phyloP scores from a whole-genome alignment of 2,113 vertebrate genomes.

The Erpornis zantholeuca region DNA sequence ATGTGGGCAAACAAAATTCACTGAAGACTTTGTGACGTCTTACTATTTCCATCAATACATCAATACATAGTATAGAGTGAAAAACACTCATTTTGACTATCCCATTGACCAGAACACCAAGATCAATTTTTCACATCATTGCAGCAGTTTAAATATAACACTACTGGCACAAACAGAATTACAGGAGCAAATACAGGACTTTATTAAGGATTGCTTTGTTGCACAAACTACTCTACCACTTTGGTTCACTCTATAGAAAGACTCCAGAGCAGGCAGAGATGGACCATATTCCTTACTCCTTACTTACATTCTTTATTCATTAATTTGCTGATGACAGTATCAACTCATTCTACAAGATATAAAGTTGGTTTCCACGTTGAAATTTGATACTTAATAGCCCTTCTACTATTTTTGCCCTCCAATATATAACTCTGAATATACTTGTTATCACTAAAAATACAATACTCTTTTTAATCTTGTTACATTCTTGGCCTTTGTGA shows the following conservation, averaged over 20 bases:
- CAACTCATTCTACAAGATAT: background rate
- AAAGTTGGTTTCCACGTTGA: background rate
- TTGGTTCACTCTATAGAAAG: background rate
- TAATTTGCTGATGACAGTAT: background rate
- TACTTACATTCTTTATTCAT: background rate
- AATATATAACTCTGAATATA: slow-evolving; percentile 28
- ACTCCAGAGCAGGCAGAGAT: background rate
- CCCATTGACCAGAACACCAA: background rate
- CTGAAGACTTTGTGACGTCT: background rate
- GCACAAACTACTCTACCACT: background rate
- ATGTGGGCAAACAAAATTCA: background rate
- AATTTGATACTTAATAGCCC: background rate
- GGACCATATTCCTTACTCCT: background rate
- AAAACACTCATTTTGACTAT: background rate
- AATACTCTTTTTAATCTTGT: slow-evolving; percentile 40
- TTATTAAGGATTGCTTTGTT: background rate
- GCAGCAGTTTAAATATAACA: background rate
- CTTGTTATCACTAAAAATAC: slow-evolving; percentile 42
- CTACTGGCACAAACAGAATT: background rate
- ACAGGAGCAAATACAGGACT: background rate
- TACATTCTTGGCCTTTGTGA: slow-evolving; percentile 36
- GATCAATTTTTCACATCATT: background rate
- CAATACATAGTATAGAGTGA: background rate
- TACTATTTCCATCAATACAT: background rate
- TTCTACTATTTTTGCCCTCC: slow-evolving; percentile 16